Evolutionary conservation across 2,113 vertebrate species (phyloP), one percentile per base, ranked within the genome.

Genomic region (Petromus typicus): DNA sequence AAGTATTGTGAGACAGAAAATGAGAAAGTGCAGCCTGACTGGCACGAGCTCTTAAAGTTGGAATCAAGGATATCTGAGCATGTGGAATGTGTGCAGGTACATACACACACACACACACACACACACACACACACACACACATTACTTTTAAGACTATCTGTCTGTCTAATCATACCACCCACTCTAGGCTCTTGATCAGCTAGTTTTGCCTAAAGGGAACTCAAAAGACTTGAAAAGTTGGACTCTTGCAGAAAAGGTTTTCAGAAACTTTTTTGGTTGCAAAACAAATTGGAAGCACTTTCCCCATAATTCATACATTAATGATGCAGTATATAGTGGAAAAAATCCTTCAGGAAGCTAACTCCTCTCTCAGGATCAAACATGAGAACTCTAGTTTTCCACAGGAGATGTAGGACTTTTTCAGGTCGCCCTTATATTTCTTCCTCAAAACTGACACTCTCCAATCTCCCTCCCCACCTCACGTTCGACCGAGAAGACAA

Each of bases 211-310:
- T 79, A 59, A 40, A 1, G 6, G 2, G 11, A 92, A 48, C 45
- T 79, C 64, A 80, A 81, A 76, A 66, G 64, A 86, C 54, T 69
- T 63, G 34, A 40, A 7, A 22, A 80, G 4, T 27, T 66, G 79
- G 37, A 81, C 11, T 73, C 71, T 75, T 67, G 5, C 51, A 94
- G 45, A 79, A 61, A 76, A 95, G 86, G 76, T 75, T 76, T 34
- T 92, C 51, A 84, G 63, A 89, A 97, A 95, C 73, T 96, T 97
- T 90, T 51, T 95, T 34, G 84, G 30, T 78, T 66, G 7, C 20
- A 89, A 83, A 56, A 40, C 67, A 89, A 81, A 69, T 67, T 4
- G 75, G 57, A 91, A 91, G 59, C 4, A 3, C 20, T 86, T 18
- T 32, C 9, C n/a, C 64, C 64, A 7, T 22, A 66, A 79, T 32